Percentiles rank a stretch among this genome's conserved stretches.
Conservation (phyloP, 2,797 vertebrate genomes). For the Apogon talboti region DNA sequence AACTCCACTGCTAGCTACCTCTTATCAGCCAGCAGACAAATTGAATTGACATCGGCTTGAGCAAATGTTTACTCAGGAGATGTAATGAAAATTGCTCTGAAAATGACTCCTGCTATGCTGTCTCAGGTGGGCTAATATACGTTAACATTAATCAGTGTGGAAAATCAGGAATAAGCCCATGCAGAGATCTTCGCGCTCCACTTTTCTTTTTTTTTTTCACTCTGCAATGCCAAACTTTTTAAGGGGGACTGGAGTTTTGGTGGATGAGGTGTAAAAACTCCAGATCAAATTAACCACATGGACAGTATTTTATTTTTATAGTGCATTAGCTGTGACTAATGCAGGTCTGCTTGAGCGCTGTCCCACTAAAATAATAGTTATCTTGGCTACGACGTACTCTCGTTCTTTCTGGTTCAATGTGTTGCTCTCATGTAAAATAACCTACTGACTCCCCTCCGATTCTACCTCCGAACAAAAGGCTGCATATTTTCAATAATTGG, state of each 20-base stretch:
- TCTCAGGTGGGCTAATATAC: slow-evolving; percentile 76
- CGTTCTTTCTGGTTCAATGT: slow-evolving; percentile 53
- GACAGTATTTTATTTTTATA: slow-evolving; percentile 77
- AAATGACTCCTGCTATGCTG: slow-evolving; percentile 74
- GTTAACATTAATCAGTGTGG: slow-evolving; percentile 77
- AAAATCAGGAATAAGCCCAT: slow-evolving; percentile 74
- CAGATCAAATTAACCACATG: slow-evolving; percentile 78
- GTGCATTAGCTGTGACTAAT: slow-evolving; percentile 78
- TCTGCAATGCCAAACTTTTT: slow-evolving; percentile 56
- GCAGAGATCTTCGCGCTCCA: slow-evolving; percentile 57
- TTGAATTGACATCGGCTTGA: slow-evolving; percentile 77
- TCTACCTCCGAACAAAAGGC: slow-evolving; percentile 21
- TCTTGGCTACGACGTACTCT: slow-evolving; percentile 63
- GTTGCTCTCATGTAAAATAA: slow-evolving; percentile 49
- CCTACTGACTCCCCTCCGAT: slow-evolving; percentile 30
- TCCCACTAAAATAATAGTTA: slow-evolving; percentile 77
- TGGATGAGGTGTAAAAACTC: slow-evolving; percentile 75
- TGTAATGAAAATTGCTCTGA: slow-evolving; percentile 78
- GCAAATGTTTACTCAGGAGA: slow-evolving; percentile 79
- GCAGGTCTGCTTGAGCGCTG: slow-evolving; percentile 66
- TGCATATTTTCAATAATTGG: slow-evolving; percentile 30
- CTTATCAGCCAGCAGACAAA: slow-evolving; percentile 76
- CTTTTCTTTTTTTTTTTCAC: slow-evolving; percentile 45
- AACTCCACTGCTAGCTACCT: slow-evolving; percentile 66
- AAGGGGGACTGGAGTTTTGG: slow-evolving; percentile 60